These are phyloP conservation scores for Felis catus DNA, from an alignment of 2,113 vertebrate species.

Conservation along the genomic window DNA sequence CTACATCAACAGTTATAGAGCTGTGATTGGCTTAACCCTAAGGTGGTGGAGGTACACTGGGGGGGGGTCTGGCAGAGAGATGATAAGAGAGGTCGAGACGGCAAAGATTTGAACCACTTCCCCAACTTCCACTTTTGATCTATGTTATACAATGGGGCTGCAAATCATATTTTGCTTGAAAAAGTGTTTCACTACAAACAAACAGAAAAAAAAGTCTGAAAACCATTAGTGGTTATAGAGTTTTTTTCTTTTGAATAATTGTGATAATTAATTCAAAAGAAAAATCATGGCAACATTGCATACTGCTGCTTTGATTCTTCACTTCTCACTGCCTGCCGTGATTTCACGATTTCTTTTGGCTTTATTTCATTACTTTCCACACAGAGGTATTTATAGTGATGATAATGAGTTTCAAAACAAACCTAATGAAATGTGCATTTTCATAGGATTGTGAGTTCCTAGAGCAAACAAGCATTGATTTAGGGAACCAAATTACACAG, in stretches of 20 bases:
- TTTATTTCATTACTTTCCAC: conserved; percentile 42
- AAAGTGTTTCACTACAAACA: not conserved
- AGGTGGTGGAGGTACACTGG: fast-evolving
- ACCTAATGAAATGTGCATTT: conserved; percentile 57
- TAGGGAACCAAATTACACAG: not conserved
- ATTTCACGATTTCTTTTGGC: not conserved
- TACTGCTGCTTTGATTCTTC: not conserved
- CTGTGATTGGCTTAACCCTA: fast-evolving
- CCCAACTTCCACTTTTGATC: not conserved
- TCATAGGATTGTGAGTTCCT: not conserved
- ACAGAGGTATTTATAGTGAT: conserved; percentile 47
- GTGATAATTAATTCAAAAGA: not conserved
- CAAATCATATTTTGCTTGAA: not conserved
- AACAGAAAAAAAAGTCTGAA: not conserved
- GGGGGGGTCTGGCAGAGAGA: too few species aligned
- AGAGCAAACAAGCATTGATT: conserved; percentile 39
- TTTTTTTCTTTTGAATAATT: conserved; percentile 47
- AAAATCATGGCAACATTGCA: not conserved
- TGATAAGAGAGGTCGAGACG: fast-evolving
- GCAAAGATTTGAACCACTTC: not conserved
- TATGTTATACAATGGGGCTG: not conserved
- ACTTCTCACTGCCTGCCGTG: not conserved
- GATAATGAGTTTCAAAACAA: conserved; percentile 67
- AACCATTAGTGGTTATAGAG: not conserved
- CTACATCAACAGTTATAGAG: not conserved